phyloP scores from a whole-genome alignment of 2,797 vertebrate species.

The Halcyon chelicuti region DNA sequence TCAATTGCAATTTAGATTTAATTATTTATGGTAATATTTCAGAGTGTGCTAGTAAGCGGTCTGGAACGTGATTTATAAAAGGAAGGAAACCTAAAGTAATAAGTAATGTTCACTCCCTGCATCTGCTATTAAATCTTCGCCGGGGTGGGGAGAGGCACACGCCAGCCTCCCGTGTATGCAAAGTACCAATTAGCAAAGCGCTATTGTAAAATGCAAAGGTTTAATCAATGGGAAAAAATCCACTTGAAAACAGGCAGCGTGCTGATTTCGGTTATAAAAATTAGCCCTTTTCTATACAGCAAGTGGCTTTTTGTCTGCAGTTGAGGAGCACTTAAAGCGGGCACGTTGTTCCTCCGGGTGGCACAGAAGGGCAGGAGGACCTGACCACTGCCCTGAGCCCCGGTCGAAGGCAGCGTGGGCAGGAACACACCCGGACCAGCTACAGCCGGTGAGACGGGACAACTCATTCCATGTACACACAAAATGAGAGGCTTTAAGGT shows the following conservation, averaged over 20 bases:
- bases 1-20: constrained; percentile 58
- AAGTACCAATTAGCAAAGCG: constrained; percentile 64
- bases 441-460: rapidly evolving
- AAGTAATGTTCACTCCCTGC: constrained; percentile 4
- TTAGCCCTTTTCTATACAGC: neutral
- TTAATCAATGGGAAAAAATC: constrained; percentile 65
- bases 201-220: constrained; percentile 37
- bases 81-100: constrained; percentile 47
- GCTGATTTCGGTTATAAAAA: constrained; percentile 15
- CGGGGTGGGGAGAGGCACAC: constrained; percentile 6
- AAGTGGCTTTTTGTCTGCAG: neutral
- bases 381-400: neutral
- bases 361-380: neutral
- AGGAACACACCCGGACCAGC: neutral
- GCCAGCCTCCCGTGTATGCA: constrained; percentile 26
- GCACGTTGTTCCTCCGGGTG: rapidly evolving
- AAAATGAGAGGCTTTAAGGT: rapidly evolving
- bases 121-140: constrained; percentile 60
- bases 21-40: constrained; percentile 69
- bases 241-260: constrained; percentile 18
- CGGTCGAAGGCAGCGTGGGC: rapidly evolving
- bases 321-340: neutral
- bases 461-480: rapidly evolving
- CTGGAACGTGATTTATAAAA: constrained; percentile 41
- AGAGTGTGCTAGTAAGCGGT: constrained; percentile 7